Percentiles rank a stretch among this genome's conserved stretches.
These are phyloP conservation scores for Recurvirostra avosetta DNA, from an alignment of 2,113 vertebrate species.

Conservation along the genomic window DNA sequence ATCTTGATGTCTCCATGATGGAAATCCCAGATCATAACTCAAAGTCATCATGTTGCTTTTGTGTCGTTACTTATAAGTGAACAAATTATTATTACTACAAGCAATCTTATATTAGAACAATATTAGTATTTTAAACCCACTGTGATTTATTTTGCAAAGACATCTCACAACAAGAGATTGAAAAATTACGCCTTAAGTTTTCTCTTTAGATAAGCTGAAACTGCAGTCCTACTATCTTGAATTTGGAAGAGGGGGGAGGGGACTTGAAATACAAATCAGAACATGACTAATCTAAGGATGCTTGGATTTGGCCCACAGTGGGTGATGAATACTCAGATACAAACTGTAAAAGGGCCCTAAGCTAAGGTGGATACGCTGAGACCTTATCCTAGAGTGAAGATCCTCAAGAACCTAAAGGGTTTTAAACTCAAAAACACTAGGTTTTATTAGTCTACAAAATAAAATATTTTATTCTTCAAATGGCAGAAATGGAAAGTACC, in stretches of 20 bases:
- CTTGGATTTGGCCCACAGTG: background rate
- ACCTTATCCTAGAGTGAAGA: background rate
- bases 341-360: background rate
- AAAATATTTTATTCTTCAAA: background rate
- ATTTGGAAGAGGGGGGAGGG: background rate
- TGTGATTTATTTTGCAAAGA: constrained; percentile 33
- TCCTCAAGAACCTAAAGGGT: background rate
- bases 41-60: constrained; percentile 3
- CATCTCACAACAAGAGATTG: background rate
- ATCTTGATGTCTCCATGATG: constrained; percentile 1
- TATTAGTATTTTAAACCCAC: constrained; percentile 1
- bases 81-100: constrained; percentile 10
- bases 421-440: background rate
- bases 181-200: background rate
- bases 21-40: constrained; percentile 28
- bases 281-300: background rate
- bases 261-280: background rate
- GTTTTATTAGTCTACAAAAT: background rate
- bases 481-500: background rate
- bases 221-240: background rate
- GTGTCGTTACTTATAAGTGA: background rate
- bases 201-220: background rate
- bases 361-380: background rate
- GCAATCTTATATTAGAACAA: background rate
- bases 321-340: background rate